Conservation (phyloP, 2,888 invertebrate genomes). For the Pseudoips prasinana region DNA sequence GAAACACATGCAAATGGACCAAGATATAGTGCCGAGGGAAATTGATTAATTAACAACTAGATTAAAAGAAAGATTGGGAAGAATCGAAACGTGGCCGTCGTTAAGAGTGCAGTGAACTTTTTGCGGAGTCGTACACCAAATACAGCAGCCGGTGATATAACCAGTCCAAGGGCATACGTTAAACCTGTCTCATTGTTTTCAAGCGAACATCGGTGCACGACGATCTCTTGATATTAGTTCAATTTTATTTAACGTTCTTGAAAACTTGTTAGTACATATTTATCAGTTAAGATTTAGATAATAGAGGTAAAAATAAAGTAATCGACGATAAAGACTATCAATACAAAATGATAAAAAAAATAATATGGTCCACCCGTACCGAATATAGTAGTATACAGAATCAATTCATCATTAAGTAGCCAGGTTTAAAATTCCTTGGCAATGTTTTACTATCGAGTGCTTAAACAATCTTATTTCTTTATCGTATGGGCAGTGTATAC, state of each 20-base stretch:
- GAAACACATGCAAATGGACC: slow-evolving; percentile 49
- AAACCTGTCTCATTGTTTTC: slow-evolving; percentile 50
- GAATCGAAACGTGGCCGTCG: slow-evolving; percentile 11
- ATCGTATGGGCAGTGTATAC: no score
- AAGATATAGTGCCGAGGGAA: slow-evolving; percentile 29
- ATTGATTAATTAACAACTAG: not conserved
- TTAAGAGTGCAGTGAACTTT: slow-evolving; percentile 60
- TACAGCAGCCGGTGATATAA: slow-evolving; percentile 54
- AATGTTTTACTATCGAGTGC: no score
- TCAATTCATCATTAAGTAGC: no score
- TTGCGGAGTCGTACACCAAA: slow-evolving; percentile 49
- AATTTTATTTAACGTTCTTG: not conserved
- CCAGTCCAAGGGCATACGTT: slow-evolving; percentile 56
- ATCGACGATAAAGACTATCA: no score
- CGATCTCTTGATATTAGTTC: slow-evolving; percentile 7
- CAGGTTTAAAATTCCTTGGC: no score
- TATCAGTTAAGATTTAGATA: no score
- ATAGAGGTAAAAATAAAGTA: no score
- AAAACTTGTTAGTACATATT: no score
- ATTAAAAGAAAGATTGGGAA: slow-evolving; percentile 16
- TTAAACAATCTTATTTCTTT: no score
- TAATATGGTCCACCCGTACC: no score
- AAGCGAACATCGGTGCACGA: slow-evolving; percentile 30
- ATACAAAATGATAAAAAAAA: no score
- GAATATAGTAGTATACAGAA: no score